These are phyloP conservation scores for Agonum fuliginosum DNA, from an alignment of 2,888 invertebrate genomes.

Conservation along the genomic window DNA sequence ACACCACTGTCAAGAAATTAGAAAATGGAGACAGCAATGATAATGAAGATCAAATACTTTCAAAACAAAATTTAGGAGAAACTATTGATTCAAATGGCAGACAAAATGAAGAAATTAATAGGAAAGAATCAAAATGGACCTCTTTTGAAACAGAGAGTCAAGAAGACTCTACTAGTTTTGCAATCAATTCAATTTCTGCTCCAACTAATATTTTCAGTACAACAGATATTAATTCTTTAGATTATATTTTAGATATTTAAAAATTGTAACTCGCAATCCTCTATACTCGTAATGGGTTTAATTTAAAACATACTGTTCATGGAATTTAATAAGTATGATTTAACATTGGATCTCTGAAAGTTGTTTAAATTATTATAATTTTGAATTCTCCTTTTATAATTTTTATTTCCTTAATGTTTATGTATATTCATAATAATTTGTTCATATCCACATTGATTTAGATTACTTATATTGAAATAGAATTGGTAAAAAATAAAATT, in stretches of 20 bases:
- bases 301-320: too few species aligned
- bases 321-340: too few species aligned
- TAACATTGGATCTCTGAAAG: too few species aligned
- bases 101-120: constrained; percentile 6
- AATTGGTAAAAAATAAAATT: too few species aligned
- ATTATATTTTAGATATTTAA: constrained; percentile 47
- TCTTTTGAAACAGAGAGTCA: constrained; percentile 8
- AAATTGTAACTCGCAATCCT: background rate
- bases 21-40: background rate
- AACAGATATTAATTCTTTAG: constrained; percentile 13
- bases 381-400: too few species aligned
- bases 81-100: background rate
- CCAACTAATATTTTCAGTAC: constrained; percentile 28
- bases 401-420: too few species aligned
- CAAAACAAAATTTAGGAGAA: background rate
- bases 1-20: background rate
- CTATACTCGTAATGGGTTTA: too few species aligned
- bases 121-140: constrained; percentile 45
- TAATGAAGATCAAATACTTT: background rate
- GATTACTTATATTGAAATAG: too few species aligned
- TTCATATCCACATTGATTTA: too few species aligned
- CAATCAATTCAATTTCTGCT: background rate
- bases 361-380: too few species aligned
- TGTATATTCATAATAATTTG: too few species aligned
- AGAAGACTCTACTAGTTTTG: background rate